Conservation (phyloP, 92 coral and sea anemone genomes). For the Diadumene lineata region DNA sequence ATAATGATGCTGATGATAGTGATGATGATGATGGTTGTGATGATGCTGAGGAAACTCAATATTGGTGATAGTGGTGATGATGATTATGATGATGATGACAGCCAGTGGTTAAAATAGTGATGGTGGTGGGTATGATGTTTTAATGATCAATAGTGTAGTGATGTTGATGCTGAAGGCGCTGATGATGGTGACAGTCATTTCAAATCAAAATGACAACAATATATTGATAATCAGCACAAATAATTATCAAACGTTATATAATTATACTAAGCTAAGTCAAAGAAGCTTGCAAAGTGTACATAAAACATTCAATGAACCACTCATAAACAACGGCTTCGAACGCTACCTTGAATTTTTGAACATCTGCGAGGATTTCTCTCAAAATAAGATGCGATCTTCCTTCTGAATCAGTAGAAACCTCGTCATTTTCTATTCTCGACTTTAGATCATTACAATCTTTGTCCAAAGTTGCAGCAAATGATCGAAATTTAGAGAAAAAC, state of each 20-base stretch:
- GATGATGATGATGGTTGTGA: not conserved
- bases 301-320: not conserved
- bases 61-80: too few relatives aligned
- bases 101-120: not conserved
- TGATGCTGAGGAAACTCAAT: too few relatives aligned
- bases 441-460: slow-evolving; percentile 69
- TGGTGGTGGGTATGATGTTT: not conserved
- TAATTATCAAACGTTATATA: too few relatives aligned
- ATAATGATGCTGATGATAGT: not conserved
- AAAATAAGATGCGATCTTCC: slow-evolving; percentile 76
- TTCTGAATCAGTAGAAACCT: slow-evolving; percentile 56
- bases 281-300: too few relatives aligned
- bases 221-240: too few relatives aligned
- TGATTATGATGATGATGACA: too few relatives aligned
- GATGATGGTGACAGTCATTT: too few relatives aligned
- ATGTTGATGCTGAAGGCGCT: not conserved
- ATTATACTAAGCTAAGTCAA: too few relatives aligned
- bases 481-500: slow-evolving; percentile 73
- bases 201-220: too few relatives aligned
- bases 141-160: too few relatives aligned
- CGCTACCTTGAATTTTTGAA: slow-evolving; percentile 52
- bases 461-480: slow-evolving; percentile 62
- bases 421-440: slow-evolving; percentile 52
- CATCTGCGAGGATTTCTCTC: slow-evolving; percentile 66
- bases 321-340: not conserved